Conservation (phyloP, 1,140 invertebrate genomes). For the Schlechtendalia chinensis region DNA sequence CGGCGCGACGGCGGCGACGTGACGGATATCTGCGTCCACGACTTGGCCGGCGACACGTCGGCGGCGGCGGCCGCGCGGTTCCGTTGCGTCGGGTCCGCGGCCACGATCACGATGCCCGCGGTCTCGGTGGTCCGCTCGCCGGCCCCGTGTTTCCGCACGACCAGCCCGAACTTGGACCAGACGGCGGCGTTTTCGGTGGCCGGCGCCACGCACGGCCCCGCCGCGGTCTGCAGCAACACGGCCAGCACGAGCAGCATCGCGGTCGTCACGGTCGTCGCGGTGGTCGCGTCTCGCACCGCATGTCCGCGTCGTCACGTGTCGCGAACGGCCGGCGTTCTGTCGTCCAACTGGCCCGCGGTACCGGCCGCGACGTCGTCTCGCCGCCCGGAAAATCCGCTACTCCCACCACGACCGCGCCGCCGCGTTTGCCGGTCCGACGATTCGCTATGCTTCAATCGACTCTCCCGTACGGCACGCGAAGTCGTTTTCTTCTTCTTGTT, state of each 20-base stretch:
- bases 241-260: neutral
- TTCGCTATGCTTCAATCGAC: neutral
- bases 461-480: no score
- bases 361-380: neutral
- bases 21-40: constrained; percentile 45
- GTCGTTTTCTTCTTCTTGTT: neutral
- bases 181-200: no score
- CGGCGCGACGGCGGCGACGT: neutral
- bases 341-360: neutral
- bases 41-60: neutral
- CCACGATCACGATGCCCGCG: constrained; percentile 44
- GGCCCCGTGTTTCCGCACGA: neutral
- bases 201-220: neutral
- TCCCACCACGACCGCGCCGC: no score
- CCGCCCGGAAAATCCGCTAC: neutral
- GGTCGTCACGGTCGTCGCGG: neutral
- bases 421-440: constrained; percentile 29
- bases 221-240: neutral
- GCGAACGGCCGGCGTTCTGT: neutral
- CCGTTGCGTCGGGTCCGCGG: neutral
- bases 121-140: constrained; percentile 39
- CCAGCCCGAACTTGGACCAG: constrained; percentile 36
- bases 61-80: neutral
- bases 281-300: constrained; percentile 4
- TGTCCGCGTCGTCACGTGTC: neutral